phyloP scores from a whole-genome alignment of 1,140 invertebrate species.

The Reticulitermes speratus region DNA sequence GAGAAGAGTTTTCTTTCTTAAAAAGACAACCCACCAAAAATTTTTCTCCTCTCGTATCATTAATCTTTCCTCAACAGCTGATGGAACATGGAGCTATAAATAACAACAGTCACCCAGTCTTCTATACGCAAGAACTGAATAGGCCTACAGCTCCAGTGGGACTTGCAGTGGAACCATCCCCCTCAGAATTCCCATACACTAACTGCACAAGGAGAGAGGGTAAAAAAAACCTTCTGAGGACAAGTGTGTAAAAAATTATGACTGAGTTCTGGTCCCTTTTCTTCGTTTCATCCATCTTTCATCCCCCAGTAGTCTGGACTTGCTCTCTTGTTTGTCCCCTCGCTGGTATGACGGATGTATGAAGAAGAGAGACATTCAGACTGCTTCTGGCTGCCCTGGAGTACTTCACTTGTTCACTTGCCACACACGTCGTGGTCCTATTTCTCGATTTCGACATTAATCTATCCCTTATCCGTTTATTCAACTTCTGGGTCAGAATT shows the following conservation, averaged over 20 bases:
- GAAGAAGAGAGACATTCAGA: not conserved
- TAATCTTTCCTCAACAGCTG: conserved; percentile 34
- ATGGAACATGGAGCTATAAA: conserved; percentile 34
- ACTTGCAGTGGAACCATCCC: not conserved
- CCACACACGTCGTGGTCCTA: no score
- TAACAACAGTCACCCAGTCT: conserved; percentile 21
- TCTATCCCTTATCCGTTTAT: no score
- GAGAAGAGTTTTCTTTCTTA: not conserved
- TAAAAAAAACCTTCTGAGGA: not conserved
- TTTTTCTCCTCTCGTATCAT: conserved; percentile 28
- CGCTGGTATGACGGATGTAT: not conserved
- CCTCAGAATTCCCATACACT: not conserved
- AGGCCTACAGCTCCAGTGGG: not conserved
- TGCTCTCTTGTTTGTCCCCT: not conserved
- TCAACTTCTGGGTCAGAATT: no score
- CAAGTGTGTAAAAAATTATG: conserved; percentile 19
- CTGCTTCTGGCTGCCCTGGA: no score
- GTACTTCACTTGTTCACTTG: no score
- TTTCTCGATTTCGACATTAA: no score
- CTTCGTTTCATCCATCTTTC: not conserved
- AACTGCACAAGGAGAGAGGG: not conserved
- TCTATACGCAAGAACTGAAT: not conserved
- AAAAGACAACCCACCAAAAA: not conserved
- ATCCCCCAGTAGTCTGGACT: not conserved
- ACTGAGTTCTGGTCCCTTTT: not conserved